These are phyloP conservation scores for Diploptera punctata DNA, from an alignment of 2,888 invertebrate species.

Conservation along the genomic window DNA sequence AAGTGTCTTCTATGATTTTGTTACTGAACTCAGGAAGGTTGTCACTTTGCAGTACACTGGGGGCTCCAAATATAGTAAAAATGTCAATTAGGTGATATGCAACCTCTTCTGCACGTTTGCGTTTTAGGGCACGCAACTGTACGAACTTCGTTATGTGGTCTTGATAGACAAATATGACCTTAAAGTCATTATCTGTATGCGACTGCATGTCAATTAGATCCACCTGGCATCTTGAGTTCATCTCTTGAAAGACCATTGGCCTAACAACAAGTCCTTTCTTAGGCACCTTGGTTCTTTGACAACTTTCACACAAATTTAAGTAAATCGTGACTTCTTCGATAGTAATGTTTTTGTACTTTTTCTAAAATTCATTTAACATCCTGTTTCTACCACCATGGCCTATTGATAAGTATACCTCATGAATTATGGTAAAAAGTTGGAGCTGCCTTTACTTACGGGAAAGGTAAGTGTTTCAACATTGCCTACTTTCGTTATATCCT, in stretches of 20 bases:
- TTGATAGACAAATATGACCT: slow-evolving; percentile 53
- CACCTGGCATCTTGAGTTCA: slow-evolving; percentile 51
- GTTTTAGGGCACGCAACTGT: slow-evolving; percentile 49
- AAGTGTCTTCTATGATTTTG: slow-evolving; percentile 41
- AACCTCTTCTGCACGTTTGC: slow-evolving; percentile 51
- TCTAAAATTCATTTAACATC: no score
- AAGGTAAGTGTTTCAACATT: no score
- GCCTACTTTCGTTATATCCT: no score
- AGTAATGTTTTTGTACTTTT: no score
- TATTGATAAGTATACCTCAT: no score
- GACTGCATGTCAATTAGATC: slow-evolving; percentile 52
- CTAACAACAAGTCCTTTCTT: slow-evolving; percentile 38
- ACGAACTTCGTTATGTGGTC: slow-evolving; percentile 54
- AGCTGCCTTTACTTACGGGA: no score
- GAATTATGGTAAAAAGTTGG: no score
- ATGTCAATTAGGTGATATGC: slow-evolving; percentile 51
- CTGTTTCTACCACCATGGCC: no score
- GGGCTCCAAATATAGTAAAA: slow-evolving; percentile 52
- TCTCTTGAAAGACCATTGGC: slow-evolving; percentile 44
- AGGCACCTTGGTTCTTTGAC: background rate
- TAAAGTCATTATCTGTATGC: slow-evolving; percentile 49
- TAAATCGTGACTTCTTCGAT: background rate
- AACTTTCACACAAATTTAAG: slow-evolving; percentile 5
- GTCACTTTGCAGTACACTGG: slow-evolving; percentile 50
- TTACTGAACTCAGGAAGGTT: slow-evolving; percentile 49